phyloP scores from a whole-genome alignment of 2,113 vertebrate species.

The Papio anubis region DNA sequence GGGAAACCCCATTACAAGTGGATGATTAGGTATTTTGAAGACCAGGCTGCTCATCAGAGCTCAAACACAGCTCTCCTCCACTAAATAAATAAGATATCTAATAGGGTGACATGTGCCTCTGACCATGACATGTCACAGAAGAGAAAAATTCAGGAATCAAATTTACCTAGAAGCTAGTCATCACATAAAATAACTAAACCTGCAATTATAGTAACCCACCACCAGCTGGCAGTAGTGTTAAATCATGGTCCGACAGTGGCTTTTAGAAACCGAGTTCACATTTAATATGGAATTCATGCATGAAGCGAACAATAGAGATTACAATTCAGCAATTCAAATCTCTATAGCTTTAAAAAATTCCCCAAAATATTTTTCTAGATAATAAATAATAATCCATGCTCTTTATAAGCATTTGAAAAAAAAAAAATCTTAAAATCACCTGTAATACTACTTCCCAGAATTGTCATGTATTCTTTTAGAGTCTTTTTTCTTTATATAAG shows the following conservation, averaged over 20 bases:
- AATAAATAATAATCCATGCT: not conserved
- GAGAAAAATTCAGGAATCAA: not conserved
- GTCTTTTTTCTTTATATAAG: not conserved
- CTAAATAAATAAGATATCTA: not conserved
- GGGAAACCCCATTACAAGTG: not conserved
- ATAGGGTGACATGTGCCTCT: not conserved
- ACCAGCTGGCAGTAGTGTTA: not conserved
- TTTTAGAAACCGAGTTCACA: not conserved
- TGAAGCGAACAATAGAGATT: not conserved
- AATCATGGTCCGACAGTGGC: accelerated
- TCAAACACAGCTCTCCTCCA: not conserved
- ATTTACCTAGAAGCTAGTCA: not conserved
- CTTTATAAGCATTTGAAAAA: not conserved
- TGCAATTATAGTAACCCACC: not conserved
- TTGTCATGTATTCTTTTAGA: not conserved
- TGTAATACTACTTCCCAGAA: not conserved
- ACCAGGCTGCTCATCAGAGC: not conserved
- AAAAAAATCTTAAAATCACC: not conserved
- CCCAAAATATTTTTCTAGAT: not conserved
- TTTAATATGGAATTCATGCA: too few relatives aligned
- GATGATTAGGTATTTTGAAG: not conserved
- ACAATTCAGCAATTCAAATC: not conserved
- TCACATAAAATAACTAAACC: not conserved
- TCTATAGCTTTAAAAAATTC: not conserved
- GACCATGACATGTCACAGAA: not conserved